Percentiles rank a stretch among this genome's conserved stretches.
Conservation (phyloP, 2,888 invertebrate species). For the Junonia oenone region DNA sequence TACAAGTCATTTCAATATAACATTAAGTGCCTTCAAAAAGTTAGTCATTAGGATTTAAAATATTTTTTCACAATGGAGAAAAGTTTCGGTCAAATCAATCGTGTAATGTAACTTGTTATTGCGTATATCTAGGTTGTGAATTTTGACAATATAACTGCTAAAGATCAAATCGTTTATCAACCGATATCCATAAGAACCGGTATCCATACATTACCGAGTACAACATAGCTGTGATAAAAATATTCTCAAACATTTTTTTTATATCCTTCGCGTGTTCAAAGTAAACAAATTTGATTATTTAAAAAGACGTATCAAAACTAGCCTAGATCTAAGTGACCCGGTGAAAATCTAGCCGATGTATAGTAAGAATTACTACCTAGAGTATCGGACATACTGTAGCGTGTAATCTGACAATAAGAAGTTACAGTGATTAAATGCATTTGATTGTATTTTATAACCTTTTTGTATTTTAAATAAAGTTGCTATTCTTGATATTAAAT, state of each 20-base stretch:
- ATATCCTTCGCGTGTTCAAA: constrained; percentile 4
- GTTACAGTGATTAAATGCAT: constrained; percentile 76
- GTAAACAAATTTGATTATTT: not conserved
- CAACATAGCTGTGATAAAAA: constrained; percentile 38
- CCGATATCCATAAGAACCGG: too few relatives aligned
- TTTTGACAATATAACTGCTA: constrained; percentile 28
- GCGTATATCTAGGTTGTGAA: constrained; percentile 63
- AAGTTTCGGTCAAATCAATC: constrained; percentile 42
- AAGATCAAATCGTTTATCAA: constrained; percentile 6
- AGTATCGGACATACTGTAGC: constrained; percentile 57
- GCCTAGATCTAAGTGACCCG: constrained; percentile 24
- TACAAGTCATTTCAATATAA: constrained; percentile 70
- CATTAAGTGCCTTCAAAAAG: constrained; percentile 74
- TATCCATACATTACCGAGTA: constrained; percentile 27
- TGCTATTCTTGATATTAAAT: constrained; percentile 69
- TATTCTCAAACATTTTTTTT: constrained; percentile 27
- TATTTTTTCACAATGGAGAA: constrained; percentile 38
- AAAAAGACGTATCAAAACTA: not conserved
- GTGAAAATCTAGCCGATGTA: constrained; percentile 26
- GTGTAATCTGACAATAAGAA: constrained; percentile 53
- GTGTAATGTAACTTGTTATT: constrained; percentile 42
- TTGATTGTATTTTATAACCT: constrained; percentile 79
- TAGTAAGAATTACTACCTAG: constrained; percentile 53
- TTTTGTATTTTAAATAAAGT: constrained; percentile 79
- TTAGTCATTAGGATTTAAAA: constrained; percentile 77